Evolutionary conservation across 2,888 invertebrate genomes (phyloP).

Genomic region (Leptarthrus brevirostris): DNA sequence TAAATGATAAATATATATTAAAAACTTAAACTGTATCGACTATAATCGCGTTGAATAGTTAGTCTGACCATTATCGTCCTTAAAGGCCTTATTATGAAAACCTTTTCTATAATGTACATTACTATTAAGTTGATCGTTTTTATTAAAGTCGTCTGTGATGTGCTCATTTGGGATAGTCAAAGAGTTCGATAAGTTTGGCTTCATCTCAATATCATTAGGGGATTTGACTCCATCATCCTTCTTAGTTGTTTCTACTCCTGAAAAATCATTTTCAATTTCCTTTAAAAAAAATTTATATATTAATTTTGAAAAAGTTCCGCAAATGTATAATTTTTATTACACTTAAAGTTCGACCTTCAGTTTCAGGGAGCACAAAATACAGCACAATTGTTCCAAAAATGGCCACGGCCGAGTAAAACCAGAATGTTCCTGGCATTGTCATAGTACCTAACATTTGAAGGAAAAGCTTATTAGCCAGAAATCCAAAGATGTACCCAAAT

Average conservation of each 20-base stretch:
- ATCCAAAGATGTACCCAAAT: slow-evolving; percentile 80
- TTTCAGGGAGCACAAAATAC: slow-evolving; percentile 81
- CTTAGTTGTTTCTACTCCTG: neutral
- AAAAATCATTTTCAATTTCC: slow-evolving; percentile 30
- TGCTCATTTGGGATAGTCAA: neutral
- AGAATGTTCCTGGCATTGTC: slow-evolving; percentile 78
- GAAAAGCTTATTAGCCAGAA: slow-evolving; percentile 80
- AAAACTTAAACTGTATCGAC: neutral
- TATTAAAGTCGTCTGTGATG: neutral
- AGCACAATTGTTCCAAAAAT: slow-evolving; percentile 74
- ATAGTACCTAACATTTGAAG: slow-evolving; percentile 73
- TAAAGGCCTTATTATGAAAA: neutral
- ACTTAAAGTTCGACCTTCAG: slow-evolving; percentile 76
- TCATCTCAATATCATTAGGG: neutral
- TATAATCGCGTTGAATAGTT: neutral
- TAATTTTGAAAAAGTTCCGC: neutral
- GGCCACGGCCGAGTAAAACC: slow-evolving; percentile 75
- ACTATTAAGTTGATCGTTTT: neutral
- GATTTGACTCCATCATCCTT: neutral
- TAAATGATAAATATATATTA: too few species aligned
- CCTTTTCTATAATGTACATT: neutral
- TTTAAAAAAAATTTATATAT: neutral
- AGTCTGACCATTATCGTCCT: neutral
- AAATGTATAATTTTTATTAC: neutral
- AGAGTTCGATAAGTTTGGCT: neutral